Percentiles rank a stretch among this genome's conserved stretches.
Evolutionary conservation across 37 sponge, comb jelly and placozoan genomes (phyloP).

Genomic region (Beroe ovata): DNA sequence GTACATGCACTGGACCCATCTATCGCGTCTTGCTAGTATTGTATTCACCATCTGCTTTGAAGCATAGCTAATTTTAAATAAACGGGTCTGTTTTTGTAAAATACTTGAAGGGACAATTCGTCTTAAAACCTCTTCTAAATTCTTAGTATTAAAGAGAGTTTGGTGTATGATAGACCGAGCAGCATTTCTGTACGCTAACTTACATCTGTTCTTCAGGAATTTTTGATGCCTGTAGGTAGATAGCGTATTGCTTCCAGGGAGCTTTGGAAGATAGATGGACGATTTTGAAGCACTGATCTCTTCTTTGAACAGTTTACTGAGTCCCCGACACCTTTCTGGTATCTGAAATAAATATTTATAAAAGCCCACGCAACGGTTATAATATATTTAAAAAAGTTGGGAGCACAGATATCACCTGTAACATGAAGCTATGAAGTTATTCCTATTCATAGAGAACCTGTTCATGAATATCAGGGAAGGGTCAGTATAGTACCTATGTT

Average conservation of each 20-base stretch:
- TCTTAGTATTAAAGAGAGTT: background rate
- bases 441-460: no score
- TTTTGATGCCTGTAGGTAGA: background rate
- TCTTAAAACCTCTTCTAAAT: background rate
- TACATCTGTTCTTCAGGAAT: background rate
- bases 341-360: background rate
- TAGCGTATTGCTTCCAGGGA: background rate
- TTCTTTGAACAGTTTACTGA: background rate
- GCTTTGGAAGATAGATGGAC: background rate
- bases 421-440: no score
- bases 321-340: background rate
- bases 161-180: background rate
- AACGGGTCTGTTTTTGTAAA: background rate
- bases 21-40: conserved; percentile 7
- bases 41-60: background rate
- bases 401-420: no score
- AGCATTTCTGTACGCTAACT: background rate
- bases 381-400: no score
- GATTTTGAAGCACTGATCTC: background rate
- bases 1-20: background rate
- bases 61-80: background rate
- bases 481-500: no score
- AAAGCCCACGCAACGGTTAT: no score
- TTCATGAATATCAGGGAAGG: no score
- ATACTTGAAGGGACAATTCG: background rate